Evolutionary conservation across 1,140 invertebrate species (phyloP), one percentile per base, ranked within the genome.

Genomic region (Macrobrachium rosenbergii): DNA sequence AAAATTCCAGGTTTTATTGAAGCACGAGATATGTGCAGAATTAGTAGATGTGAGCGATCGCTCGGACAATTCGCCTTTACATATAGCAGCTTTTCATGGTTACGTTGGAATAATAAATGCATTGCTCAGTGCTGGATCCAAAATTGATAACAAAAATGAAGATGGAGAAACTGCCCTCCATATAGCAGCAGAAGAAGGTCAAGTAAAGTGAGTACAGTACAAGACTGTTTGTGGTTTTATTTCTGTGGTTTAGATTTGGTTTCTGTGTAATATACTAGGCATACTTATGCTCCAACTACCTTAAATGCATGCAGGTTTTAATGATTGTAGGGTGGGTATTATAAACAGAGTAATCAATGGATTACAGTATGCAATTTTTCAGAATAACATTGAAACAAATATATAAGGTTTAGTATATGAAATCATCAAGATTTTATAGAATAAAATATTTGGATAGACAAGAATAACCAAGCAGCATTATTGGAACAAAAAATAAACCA

Each of bases 101-200:
- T 93, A 91, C 80, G 72, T 91, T 11, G 87, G 88, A 8, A 90
- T 92, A 89, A 91, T 92, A 14, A 91, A 90, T 90, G 91, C 92
- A 78, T 90, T 93, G 43, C 83, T 93, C 43, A 90, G 92, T 12
- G 87, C 92, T 85, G 91, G 91, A 8, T 92, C 92, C 76, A 90
- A 92, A 81, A 88, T 92, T 62, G 91, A 92, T 77, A 91, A 90
- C 73, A 93, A 93, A 88, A 93, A 93, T 91, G 93, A 93, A 86
- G 92, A 93, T 82, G 93, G 93, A 89, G 91, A 93, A 87, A 93
- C 93, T 21, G 92, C 93, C 64, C 80, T 93, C n/a, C 93, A 93
- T 90, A 90, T 93, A 14, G 93, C 93, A 73, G 92, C 92, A 43
- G 91, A 92, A 81, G 90, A 90, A 89, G 93, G 93, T 5, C 91